These are phyloP conservation scores for Desmodus rotundus DNA, from an alignment of 2,113 vertebrate genomes.

Conservation along the genomic window DNA sequence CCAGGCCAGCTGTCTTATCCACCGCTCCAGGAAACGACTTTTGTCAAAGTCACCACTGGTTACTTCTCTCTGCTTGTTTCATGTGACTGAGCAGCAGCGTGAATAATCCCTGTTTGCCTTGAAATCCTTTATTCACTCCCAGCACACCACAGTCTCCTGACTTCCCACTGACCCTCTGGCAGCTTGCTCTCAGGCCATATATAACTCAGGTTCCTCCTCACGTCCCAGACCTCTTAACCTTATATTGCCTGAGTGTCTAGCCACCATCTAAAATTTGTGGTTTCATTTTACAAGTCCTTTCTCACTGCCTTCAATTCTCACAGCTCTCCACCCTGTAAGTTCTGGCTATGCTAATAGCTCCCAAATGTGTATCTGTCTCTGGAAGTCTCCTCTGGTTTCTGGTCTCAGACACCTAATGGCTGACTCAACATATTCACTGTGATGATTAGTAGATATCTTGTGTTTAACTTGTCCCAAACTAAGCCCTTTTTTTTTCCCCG, in stretches of 20 bases:
- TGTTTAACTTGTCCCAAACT: neutral
- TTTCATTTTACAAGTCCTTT: neutral
- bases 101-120: neutral
- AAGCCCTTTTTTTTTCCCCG: neutral
- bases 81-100: neutral
- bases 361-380: neutral
- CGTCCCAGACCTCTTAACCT: neutral
- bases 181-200: fast-evolving
- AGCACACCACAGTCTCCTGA: neutral
- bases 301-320: neutral
- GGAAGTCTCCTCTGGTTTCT: neutral
- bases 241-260: neutral
- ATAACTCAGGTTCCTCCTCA: neutral
- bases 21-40: neutral
- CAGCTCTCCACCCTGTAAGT: neutral
- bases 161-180: neutral
- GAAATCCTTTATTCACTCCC: neutral
- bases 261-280: neutral
- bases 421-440: neutral
- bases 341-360: neutral
- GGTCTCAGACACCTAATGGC: neutral
- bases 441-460: neutral
- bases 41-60: neutral
- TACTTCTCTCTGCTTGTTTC: neutral
- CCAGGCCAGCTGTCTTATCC: neutral